A percentile compares a stretch with the other conserved stretches of the same genome.
Conservation (phyloP, 2,113 vertebrate genomes). For the Isurus oxyrinchus region DNA sequence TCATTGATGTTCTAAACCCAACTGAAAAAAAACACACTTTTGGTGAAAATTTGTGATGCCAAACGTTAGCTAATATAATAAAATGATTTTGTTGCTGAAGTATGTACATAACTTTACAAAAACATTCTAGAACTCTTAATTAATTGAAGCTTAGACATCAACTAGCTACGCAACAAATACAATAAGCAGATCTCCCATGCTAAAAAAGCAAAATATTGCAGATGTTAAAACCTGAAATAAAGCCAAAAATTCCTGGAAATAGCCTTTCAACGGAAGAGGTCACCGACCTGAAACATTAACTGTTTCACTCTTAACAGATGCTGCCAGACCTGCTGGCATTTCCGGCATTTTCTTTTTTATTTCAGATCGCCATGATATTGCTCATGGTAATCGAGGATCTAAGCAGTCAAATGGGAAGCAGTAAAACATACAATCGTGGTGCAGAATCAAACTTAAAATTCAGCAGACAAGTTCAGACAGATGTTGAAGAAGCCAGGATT, state of each 20-base stretch:
- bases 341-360: too few relatives aligned
- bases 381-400: background rate
- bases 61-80: background rate
- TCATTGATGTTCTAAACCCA: background rate
- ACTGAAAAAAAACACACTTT: background rate
- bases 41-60: background rate
- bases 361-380: background rate
- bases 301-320: too few relatives aligned
- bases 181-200: too few relatives aligned
- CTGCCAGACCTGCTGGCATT: too few relatives aligned
- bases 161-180: background rate
- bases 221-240: background rate
- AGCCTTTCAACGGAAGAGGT: too few relatives aligned
- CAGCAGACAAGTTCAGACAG: background rate
- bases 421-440: background rate
- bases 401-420: background rate
- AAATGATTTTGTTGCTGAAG: background rate
- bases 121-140: background rate
- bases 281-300: too few relatives aligned
- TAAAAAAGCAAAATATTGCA: too few relatives aligned
- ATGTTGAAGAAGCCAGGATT: background rate
- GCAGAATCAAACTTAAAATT: background rate
- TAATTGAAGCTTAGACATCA: background rate
- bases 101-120: background rate
- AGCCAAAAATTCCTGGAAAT: too few relatives aligned